Evolutionary conservation across 2,888 invertebrate genomes (phyloP).

Genomic region (Nomada hirtipes): DNA sequence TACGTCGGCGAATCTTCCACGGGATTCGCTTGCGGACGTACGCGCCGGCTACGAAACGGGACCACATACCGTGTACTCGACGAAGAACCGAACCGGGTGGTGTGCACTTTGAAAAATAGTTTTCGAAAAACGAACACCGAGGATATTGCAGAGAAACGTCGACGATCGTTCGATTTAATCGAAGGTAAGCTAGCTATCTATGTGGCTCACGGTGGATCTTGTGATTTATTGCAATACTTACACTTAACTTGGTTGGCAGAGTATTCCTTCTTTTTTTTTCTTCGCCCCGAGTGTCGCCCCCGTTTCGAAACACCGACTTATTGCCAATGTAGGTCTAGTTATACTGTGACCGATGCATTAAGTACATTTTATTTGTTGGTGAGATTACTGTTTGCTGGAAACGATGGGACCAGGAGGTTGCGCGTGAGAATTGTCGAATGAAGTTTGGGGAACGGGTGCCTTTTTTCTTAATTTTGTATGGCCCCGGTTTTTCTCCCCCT

Average conservation of each 20-base stretch:
- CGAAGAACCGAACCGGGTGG: slow-evolving; percentile 31
- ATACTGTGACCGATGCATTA: slow-evolving; percentile 7
- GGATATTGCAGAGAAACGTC: slow-evolving; percentile 40
- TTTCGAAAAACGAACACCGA: background rate
- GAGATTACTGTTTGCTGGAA: no score
- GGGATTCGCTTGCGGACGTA: slow-evolving; percentile 8
- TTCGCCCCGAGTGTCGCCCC: background rate
- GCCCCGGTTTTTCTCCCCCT: background rate
- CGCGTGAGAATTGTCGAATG: background rate
- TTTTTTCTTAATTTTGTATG: background rate
- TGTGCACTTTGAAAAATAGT: slow-evolving; percentile 30
- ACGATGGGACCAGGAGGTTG: background rate
- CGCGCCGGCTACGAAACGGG: slow-evolving; percentile 14
- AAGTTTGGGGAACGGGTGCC: background rate
- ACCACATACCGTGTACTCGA: slow-evolving; percentile 31
- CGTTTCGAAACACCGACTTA: background rate
- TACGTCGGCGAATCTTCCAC: slow-evolving; percentile 27
- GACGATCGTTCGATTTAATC: background rate
- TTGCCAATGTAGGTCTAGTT: background rate
- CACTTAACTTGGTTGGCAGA: no score
- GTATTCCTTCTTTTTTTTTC: background rate
- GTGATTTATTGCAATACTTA: background rate
- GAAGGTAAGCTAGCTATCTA: slow-evolving; percentile 31
- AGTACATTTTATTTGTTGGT: no score
- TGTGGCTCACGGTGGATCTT: background rate